phyloP scores from a whole-genome alignment of 2,888 invertebrate genomes.

The Perizoma affinitatum region DNA sequence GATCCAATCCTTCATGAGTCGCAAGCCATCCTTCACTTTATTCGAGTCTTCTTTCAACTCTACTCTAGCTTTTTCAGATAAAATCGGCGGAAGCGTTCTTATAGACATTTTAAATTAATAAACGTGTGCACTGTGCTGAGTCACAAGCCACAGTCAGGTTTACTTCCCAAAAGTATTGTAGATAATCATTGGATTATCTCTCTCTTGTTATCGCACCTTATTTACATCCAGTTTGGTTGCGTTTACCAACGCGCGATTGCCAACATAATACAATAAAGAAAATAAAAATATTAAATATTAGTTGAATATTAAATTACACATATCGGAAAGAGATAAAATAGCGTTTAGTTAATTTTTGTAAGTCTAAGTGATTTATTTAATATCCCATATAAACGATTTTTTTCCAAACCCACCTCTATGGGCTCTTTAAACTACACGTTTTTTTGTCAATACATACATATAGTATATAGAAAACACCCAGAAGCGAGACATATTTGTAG shows the following conservation, averaged over 20 bases:
- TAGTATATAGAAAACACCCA: too few relatives aligned
- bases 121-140: neutral
- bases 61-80: conserved; percentile 67
- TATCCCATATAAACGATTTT: too few relatives aligned
- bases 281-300: neutral
- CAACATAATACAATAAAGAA: neutral
- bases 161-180: conserved; percentile 8
- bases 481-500: too few relatives aligned
- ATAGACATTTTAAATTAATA: conserved; percentile 46
- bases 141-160: neutral
- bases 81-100: conserved; percentile 51
- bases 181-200: conserved; percentile 6
- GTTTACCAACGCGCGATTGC: conserved; percentile 4
- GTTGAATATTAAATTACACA: too few relatives aligned
- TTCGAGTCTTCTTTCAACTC: conserved; percentile 82
- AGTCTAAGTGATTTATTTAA: too few relatives aligned
- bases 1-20: conserved; percentile 81
- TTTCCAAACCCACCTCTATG: too few relatives aligned
- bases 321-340: too few relatives aligned
- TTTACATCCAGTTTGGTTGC: conserved; percentile 1
- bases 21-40: conserved; percentile 69
- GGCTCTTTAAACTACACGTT: too few relatives aligned
- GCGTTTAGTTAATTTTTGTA: too few relatives aligned
- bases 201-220: conserved; percentile 6
- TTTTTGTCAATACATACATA: too few relatives aligned